Conservation (phyloP, 2,888 invertebrate species). For the Andrena praecox region DNA sequence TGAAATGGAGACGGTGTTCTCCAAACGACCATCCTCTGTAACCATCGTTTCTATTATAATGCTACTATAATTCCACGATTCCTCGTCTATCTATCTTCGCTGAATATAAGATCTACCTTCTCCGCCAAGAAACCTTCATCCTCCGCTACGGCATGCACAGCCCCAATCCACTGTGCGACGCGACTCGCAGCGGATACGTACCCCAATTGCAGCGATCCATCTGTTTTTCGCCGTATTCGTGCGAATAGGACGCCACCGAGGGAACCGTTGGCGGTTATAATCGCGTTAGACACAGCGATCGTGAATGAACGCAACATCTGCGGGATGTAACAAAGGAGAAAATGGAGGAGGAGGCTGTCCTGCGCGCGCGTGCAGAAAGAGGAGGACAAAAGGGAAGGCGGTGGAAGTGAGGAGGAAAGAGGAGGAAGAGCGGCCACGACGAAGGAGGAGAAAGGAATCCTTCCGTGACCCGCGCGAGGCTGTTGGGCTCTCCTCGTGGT, state of each 20-base stretch:
- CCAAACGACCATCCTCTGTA: no score
- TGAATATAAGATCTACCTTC: no score
- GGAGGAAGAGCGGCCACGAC: conserved; percentile 32
- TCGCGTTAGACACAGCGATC: background rate
- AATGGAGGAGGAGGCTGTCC: background rate
- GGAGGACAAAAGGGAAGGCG: background rate
- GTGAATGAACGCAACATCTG: background rate
- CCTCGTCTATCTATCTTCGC: no score
- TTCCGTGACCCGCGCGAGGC: conserved; percentile 68
- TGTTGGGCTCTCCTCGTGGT: conserved; percentile 63
- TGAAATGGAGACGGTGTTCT: no score
- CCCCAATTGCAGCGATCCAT: background rate
- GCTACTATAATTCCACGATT: no score
- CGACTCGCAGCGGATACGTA: no score
- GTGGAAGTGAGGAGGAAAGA: conserved; percentile 20
- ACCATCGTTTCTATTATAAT: no score
- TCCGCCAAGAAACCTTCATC: no score
- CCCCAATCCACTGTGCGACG: no score
- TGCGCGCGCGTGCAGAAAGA: background rate
- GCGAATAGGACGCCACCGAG: background rate
- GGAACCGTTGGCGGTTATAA: background rate
- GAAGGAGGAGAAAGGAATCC: conserved; percentile 69
- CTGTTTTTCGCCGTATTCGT: background rate
- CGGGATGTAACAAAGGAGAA: background rate
- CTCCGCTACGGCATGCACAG: no score